phyloP scores from a whole-genome alignment of 1,140 invertebrate species.

The Bursaphelenchus mucronatus region DNA sequence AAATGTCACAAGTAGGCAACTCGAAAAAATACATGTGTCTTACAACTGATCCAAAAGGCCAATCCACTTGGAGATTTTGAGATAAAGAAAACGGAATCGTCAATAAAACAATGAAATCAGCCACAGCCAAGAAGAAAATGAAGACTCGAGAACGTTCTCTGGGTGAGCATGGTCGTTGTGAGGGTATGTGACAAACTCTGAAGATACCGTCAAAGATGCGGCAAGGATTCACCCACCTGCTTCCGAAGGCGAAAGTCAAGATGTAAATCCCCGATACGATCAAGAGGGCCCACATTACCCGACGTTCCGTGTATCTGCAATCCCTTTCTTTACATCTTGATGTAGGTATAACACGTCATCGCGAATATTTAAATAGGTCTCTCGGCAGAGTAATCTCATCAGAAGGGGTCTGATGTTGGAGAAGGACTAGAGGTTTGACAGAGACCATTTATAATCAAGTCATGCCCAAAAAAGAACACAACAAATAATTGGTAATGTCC shows the following conservation, averaged over 20 bases:
- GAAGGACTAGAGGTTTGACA: no score
- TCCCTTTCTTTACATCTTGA: no score
- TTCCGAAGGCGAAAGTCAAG: slow-evolving; percentile 18
- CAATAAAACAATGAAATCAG: slow-evolving; percentile 25
- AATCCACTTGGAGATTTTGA: slow-evolving; percentile 14
- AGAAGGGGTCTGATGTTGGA: no score
- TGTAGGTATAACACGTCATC: no score
- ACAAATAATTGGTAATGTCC: no score
- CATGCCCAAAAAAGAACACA: no score
- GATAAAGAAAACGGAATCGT: slow-evolving; percentile 26
- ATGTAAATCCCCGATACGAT: slow-evolving; percentile 16
- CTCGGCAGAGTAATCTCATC: no score
- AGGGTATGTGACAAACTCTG: slow-evolving; percentile 12
- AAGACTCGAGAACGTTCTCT: slow-evolving; percentile 28
- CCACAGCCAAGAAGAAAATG: slow-evolving; percentile 26
- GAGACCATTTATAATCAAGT: no score
- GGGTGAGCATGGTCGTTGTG: slow-evolving; percentile 12
- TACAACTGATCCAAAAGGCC: slow-evolving; percentile 27
- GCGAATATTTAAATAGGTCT: no score
- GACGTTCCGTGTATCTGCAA: no score
- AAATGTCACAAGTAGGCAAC: slow-evolving; percentile 17
- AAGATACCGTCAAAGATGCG: slow-evolving; percentile 10
- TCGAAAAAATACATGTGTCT: background rate
- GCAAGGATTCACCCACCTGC: slow-evolving; percentile 9
- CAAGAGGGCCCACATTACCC: slow-evolving; percentile 9